phyloP scores from a whole-genome alignment of 2,888 invertebrate genomes.

The Pharmacophagus antenor region DNA sequence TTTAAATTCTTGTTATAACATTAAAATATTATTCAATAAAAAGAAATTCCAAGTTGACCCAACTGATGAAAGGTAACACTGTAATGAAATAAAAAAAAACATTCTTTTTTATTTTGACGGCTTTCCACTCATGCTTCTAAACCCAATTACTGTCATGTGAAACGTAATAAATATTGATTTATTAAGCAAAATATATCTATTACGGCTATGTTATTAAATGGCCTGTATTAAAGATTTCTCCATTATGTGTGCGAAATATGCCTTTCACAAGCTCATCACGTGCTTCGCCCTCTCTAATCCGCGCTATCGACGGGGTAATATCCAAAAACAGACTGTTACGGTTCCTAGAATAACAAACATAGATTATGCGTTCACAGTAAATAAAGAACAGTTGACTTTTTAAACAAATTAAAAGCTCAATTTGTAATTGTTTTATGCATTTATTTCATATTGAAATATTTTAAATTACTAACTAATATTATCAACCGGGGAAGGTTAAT shows the following conservation, averaged over 20 bases:
- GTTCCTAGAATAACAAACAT: conserved; percentile 15
- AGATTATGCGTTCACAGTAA: background rate
- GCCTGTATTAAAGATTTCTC: conserved; percentile 44
- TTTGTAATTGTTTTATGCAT: background rate
- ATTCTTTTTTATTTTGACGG: background rate
- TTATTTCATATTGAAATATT: background rate
- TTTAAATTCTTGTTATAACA: no score
- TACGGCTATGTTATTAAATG: conserved; percentile 28
- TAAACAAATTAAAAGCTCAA: background rate
- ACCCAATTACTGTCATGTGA: conserved; percentile 1
- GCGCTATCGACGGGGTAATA: conserved; percentile 30
- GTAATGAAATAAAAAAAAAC: background rate
- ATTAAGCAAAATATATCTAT: conserved; percentile 14
- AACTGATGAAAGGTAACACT: no score
- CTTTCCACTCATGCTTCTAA: background rate
- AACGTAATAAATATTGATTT: conserved; percentile 28
- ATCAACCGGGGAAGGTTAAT: background rate
- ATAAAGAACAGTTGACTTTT: background rate
- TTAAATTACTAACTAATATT: background rate
- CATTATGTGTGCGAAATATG: conserved; percentile 45
- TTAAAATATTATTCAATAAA: no score
- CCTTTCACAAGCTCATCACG: conserved; percentile 55
- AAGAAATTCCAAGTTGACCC: no score
- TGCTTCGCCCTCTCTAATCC: conserved; percentile 43
- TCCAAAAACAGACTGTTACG: conserved; percentile 26